phyloP scores from a whole-genome alignment of 2,113 vertebrate species.

The Notarius lentiginosus region DNA sequence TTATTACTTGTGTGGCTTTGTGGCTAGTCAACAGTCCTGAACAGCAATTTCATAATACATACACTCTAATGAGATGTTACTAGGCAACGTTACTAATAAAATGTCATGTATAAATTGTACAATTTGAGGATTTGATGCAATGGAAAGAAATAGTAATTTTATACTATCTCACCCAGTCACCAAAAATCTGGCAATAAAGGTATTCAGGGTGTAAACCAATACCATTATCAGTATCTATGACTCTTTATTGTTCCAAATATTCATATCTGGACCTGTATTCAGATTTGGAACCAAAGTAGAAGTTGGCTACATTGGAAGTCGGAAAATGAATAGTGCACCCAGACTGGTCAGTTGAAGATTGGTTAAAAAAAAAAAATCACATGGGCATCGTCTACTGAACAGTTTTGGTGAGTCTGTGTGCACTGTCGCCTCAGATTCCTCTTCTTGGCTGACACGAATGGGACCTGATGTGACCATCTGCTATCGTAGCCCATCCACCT shows the following conservation, averaged over 20 bases:
- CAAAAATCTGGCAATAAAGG: background rate
- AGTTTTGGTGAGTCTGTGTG: background rate
- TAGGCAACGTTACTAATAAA: background rate
- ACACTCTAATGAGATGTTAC: background rate
- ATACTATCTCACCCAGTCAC: background rate
- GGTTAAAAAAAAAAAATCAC: too few species aligned
- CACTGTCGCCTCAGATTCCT: background rate
- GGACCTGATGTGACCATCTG: background rate
- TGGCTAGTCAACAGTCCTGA: background rate
- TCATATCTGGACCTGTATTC: background rate
- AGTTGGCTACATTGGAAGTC: background rate
- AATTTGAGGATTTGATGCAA: background rate
- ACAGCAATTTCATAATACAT: background rate
- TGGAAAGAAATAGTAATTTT: background rate
- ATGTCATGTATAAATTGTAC: background rate
- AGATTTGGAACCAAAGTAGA: background rate
- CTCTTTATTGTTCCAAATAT: background rate
- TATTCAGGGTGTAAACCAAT: background rate
- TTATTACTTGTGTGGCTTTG: background rate
- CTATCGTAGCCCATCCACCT: too few species aligned
- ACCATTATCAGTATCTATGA: background rate
- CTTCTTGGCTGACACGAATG: background rate
- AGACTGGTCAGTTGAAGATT: too few species aligned
- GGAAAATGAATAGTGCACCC: background rate
- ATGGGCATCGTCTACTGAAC: background rate